A percentile compares a stretch with the other conserved stretches of the same genome.
Conservation (phyloP, 2,888 invertebrate species). For the Trachelus iudaicus region DNA sequence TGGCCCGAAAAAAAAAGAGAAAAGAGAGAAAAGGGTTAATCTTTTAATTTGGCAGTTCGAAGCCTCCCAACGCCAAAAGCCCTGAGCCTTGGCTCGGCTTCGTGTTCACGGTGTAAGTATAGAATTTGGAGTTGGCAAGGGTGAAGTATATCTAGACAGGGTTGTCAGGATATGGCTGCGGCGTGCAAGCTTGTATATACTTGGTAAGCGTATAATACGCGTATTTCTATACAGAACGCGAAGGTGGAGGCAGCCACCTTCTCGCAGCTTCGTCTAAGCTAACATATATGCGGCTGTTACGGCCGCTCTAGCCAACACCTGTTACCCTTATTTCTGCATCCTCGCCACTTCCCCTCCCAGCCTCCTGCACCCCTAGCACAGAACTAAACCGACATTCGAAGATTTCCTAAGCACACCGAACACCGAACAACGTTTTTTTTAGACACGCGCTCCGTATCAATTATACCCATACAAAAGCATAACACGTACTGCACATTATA, state of each 20-base stretch:
- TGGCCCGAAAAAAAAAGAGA: neutral
- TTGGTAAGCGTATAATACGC: conserved; percentile 41
- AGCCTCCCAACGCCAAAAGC: neutral
- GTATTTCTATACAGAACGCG: conserved; percentile 45
- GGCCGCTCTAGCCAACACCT: conserved; percentile 53
- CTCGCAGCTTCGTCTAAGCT: conserved; percentile 38
- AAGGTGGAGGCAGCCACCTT: conserved; percentile 26
- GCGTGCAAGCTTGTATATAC: neutral
- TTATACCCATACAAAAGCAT: neutral
- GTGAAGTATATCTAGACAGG: conserved; percentile 2
- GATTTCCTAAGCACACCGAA: neutral
- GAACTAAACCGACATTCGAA: neutral
- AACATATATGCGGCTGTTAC: conserved; percentile 32
- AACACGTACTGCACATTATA: too few relatives aligned
- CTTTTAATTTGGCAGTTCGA: neutral
- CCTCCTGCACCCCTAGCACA: neutral
- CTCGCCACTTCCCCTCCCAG: neutral
- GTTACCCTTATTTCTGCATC: conserved; percentile 43
- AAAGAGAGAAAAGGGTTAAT: neutral
- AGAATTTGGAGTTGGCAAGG: conserved; percentile 3
- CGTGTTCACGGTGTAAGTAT: neutral
- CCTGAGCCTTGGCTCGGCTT: neutral
- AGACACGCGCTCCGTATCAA: neutral
- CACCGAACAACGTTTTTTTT: neutral
- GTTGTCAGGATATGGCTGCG: neutral